Base-by-base conservation (phyloP, 2,888 invertebrate genomes). In the Pantelozetes paolii region DNA sequence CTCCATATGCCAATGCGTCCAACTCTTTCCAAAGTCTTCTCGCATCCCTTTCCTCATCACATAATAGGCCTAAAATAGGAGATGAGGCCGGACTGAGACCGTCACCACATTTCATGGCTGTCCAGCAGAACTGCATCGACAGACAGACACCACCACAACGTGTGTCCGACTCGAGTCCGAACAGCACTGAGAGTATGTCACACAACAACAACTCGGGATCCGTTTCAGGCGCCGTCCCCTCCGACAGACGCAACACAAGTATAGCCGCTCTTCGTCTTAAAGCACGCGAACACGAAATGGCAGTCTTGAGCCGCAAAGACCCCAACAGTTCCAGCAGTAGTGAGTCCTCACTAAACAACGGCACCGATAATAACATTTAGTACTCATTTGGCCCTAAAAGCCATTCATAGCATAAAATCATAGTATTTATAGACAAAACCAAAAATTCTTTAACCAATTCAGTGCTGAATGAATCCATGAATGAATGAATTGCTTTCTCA, bases 191-290 rank as follows among this genome's bases (percentile, higher is more conserved):
- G 13, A 13, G 36, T 36, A 5, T 62, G 62, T 5, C 11, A n/a
- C 26, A 2, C 9, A 28, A 57, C 3, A 57, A 64, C 40, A 40
- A 40, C 11, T 59, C 59, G 18, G 59, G 59, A 2, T 59, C 59
- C 6, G 30, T 36, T 30, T 69, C 69, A 23, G 28, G 69, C n/a
- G 69, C 26, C 18, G 69, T 13, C 5, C 71, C 50, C 5, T 30
- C 40, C 13, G 48, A 88, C 87, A 50, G 76, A 15, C 71, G 78
- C 28, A 76, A 75, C 48, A 76, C 78, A n/a, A 93, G 93, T 80
- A 94, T 94, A 79, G 93, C 92, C 0, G 90, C 91, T 0, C 84
- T 94, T 50, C 85, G 94, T 78, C 86, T 92, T 79, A 93, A 93
- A 79, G 94, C 94, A 0, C 86, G 94, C 71, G 94, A 94, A 82